Conservation (phyloP, 92 coral and sea anemone genomes). For the Parazoanthus darwini region DNA sequence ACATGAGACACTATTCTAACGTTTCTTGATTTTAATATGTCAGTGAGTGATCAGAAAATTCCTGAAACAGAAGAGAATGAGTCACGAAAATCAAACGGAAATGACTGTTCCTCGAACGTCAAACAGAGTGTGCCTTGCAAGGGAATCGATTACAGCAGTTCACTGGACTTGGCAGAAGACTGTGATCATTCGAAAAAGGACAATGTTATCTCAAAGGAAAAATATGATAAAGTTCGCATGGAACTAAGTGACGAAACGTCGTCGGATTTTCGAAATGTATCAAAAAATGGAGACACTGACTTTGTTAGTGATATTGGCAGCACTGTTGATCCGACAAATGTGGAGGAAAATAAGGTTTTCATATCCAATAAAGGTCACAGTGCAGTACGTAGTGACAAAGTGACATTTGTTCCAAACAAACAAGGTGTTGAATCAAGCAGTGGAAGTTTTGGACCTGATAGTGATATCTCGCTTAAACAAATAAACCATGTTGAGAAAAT, state of each 20-base stretch:
- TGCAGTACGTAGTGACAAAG: not conserved
- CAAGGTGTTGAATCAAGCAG: not conserved
- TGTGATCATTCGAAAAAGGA: conserved; percentile 14
- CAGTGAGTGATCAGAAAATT: not conserved
- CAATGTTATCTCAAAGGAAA: not conserved
- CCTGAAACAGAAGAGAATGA: not conserved
- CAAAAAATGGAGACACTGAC: not conserved
- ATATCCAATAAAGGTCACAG: conserved; percentile 10
- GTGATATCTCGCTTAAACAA: not conserved
- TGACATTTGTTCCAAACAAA: not conserved
- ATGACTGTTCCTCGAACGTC: not conserved
- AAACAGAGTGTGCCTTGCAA: not conserved
- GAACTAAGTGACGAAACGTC: conserved; percentile 1
- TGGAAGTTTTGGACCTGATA: not conserved
- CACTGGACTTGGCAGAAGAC: not conserved
- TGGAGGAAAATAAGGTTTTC: not conserved
- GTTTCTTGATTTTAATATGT: not conserved
- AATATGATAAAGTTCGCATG: not conserved
- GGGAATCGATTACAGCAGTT: not conserved
- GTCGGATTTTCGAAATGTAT: conserved; percentile 30
- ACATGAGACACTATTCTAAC: not conserved
- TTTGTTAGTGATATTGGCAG: not conserved
- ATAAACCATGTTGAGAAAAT: not conserved
- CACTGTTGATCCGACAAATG: not conserved
- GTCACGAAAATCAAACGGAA: not conserved